phyloP scores from a whole-genome alignment of 1,140 invertebrate species.

The Nephotettix cincticeps region DNA sequence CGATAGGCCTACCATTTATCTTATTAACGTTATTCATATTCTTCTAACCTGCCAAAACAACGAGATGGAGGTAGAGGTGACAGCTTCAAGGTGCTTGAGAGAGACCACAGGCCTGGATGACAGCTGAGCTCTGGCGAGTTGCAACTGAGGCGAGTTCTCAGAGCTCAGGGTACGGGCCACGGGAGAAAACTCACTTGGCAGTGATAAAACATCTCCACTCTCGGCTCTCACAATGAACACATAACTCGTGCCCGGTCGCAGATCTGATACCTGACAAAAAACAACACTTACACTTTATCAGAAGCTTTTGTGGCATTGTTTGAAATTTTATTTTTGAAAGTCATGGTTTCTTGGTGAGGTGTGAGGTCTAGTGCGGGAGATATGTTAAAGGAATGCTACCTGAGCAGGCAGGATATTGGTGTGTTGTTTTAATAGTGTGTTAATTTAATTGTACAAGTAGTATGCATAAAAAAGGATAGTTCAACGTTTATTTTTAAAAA shows the following conservation, averaged over 20 bases:
- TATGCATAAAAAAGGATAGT: no score
- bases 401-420: no score
- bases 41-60: slow-evolving; percentile 66
- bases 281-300: slow-evolving; percentile 53
- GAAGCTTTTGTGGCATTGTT: no score
- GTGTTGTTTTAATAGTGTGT: no score
- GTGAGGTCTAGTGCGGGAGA: no score
- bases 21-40: no score
- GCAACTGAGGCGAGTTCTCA: slow-evolving; percentile 70
- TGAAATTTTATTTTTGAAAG: no score
- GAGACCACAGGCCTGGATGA: slow-evolving; percentile 80
- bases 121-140: slow-evolving; percentile 73
- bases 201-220: slow-evolving; percentile 76
- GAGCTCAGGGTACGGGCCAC: slow-evolving; percentile 63
- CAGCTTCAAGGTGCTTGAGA: slow-evolving; percentile 72
- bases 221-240: slow-evolving; percentile 85
- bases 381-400: no score
- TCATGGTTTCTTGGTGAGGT: no score
- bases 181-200: slow-evolving; percentile 60
- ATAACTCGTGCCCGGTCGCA: slow-evolving; percentile 80
- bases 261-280: slow-evolving; percentile 55
- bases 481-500: no score
- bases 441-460: no score
- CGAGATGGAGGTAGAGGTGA: slow-evolving; percentile 78
- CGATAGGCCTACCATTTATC: no score